Conservation (phyloP, 2,797 vertebrate species). For the Lates japonicus region DNA sequence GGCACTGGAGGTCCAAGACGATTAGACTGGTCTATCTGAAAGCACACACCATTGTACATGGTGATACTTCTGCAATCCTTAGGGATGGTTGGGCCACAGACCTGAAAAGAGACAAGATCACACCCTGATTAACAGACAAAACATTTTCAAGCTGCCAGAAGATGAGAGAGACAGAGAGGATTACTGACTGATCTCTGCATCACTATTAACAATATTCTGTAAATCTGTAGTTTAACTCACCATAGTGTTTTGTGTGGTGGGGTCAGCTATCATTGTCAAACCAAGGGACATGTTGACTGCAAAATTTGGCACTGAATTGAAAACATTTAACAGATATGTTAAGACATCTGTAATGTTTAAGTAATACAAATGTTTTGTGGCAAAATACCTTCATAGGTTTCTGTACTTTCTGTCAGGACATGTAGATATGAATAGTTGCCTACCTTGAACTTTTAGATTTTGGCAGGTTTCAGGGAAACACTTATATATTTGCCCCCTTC, state of each 20-base stretch:
- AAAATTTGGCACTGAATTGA: conserved; percentile 64
- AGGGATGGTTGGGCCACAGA: conserved; percentile 84
- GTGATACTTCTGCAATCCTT: conserved; percentile 78
- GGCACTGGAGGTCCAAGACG: conserved; percentile 10
- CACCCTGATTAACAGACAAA: neutral
- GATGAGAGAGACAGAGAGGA: neutral
- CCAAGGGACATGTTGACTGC: conserved; percentile 85
- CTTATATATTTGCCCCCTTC: conserved; percentile 64
- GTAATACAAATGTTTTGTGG: neutral
- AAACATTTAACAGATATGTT: conserved; percentile 17
- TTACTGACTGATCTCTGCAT: neutral
- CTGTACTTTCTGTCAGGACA: neutral
- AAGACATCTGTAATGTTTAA: too few species aligned
- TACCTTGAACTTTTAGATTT: conserved; percentile 8
- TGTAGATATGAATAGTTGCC: conserved; percentile 6
- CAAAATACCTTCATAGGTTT: neutral
- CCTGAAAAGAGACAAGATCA: conserved; percentile 54
- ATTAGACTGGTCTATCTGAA: neutral
- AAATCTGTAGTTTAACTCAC: conserved; percentile 64
- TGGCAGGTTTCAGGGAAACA: conserved; percentile 54
- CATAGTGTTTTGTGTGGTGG: conserved; percentile 11
- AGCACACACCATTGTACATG: conserved; percentile 78
- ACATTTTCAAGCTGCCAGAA: neutral
- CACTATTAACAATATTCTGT: neutral
- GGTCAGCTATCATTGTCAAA: conserved; percentile 74